Base-by-base conservation (phyloP, 2,113 vertebrate species). In the Riparia riparia region DNA sequence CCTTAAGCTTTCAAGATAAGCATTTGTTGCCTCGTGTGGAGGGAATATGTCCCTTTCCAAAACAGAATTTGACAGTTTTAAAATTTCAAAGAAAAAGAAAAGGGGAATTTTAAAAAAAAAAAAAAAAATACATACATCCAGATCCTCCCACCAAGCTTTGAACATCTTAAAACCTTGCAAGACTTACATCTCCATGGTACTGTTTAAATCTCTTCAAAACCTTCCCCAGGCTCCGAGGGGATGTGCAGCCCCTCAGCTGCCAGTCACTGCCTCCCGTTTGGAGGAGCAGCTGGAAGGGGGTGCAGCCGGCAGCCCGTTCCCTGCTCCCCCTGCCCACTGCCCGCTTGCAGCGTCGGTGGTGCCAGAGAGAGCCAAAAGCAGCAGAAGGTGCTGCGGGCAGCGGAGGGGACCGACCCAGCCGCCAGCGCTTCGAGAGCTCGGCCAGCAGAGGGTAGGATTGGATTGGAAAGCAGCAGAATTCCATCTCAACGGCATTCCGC, bases 391-490 rank as follows among this genome's bases (percentile, higher is more conserved):
- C 72, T 17, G 21, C 0, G 3, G 58, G 41, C 1, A 1, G 34
- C 0, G 7, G 2, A 0, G 32, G 26, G 37, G 68, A 60, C 0
- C 2, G 39, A 53, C 6, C 9, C 53, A 6, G 77, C 74, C 26
- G 41, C 60, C 10, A 4, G 86, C 57, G 25, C 77, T 97, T 91
- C 7, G 16, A 80, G 57, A 53, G 42, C 71, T 56, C 16, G 69
- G 77, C 96, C 96, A 97, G 95, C 76, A 97, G 97, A 97, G 93
- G 96, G 97, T 88, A 90, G 87, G 70, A 91, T 95, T 90, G 95
- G 42, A 91, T 26, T 24, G 86, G 56, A 77, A 86, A 95, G 83
- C 57, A 42, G 8, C n/a, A 60, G 7, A 57, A 72, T 3, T 13
- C 47, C 64, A 18, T 12, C 42, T 25, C 2, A 0, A 22, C 3